phyloP scores from a whole-genome alignment of 2,113 vertebrate species.

The Formicarius rufipectus region DNA sequence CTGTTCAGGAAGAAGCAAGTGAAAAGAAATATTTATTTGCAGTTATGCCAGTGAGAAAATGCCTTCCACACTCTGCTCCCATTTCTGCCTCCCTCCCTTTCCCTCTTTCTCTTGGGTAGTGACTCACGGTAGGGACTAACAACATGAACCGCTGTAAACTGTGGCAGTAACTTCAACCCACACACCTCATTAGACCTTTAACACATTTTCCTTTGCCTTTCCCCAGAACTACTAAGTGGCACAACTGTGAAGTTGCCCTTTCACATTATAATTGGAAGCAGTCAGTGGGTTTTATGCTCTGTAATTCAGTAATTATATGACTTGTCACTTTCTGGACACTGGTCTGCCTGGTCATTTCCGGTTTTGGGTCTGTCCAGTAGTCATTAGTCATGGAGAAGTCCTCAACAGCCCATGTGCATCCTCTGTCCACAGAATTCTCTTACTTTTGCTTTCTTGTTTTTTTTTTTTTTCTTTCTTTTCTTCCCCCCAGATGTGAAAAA shows the following conservation, averaged over 20 bases:
- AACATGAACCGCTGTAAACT: conserved; percentile 42
- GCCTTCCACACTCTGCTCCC: background rate
- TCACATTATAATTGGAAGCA: conserved; percentile 62
- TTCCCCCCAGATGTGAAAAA: background rate
- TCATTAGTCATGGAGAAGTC: background rate
- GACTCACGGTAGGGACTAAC: conserved; percentile 29
- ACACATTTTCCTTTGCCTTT: conserved; percentile 65
- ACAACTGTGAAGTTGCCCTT: conserved; percentile 35
- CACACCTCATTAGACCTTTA: conserved; percentile 71
- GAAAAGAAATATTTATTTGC: background rate
- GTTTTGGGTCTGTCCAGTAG: background rate
- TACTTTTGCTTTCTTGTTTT: background rate
- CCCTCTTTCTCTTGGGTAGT: background rate
- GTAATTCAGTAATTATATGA: conserved; percentile 53
- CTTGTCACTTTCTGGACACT: conserved; percentile 44
- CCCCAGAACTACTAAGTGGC: background rate
- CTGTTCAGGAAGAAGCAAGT: background rate
- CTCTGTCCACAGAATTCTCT: background rate
- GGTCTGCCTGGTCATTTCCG: background rate
- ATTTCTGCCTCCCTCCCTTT: background rate
- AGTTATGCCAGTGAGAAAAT: background rate
- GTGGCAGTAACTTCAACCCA: conserved; percentile 44
- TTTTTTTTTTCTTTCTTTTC: background rate
- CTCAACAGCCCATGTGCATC: background rate
- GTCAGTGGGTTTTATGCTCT: conserved; percentile 47